A percentile compares a stretch with the other conserved stretches of the same genome.
These are phyloP conservation scores for Rotaria socialis DNA, from an alignment of 2,888 invertebrate species.

Conservation along the genomic window DNA sequence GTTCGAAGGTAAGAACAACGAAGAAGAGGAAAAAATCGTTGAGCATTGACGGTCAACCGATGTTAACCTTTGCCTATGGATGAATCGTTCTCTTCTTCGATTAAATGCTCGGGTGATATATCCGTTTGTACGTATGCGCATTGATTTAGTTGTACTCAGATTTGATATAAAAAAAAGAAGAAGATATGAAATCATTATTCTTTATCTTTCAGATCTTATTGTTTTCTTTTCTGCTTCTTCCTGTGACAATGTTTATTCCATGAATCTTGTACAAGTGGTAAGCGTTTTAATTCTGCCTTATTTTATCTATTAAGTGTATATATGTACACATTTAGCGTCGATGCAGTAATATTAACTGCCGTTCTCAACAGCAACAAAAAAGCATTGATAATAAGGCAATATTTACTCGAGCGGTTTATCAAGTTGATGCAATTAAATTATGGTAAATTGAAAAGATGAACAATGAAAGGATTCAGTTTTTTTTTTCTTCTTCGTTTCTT, in stretches of 20 bases:
- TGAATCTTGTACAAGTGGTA: conserved; percentile 33
- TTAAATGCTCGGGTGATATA: conserved; percentile 1
- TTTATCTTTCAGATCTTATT: neutral
- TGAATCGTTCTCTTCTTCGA: conserved; percentile 13
- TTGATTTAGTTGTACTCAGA: neutral
- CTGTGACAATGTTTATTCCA: neutral
- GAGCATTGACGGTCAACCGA: conserved; percentile 29
- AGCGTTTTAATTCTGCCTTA: neutral
- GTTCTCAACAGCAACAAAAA: conserved; percentile 3
- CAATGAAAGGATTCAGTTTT: neutral
- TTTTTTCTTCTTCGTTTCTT: neutral
- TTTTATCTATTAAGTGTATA: neutral
- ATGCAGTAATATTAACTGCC: neutral
- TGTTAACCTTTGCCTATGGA: conserved; percentile 26
- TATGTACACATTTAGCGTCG: neutral
- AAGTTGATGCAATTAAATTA: conserved; percentile 1
- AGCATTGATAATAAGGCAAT: neutral
- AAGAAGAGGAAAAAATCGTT: neutral
- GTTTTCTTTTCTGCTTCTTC: neutral
- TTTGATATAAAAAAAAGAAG: neutral
- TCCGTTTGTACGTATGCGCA: neutral
- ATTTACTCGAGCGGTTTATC: conserved; percentile 29
- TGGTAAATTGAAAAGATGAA: neutral
- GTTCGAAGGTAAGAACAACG: conserved; percentile 1
- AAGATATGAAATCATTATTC: neutral